Percentiles rank a stretch among this genome's conserved stretches.
Evolutionary conservation across 2,888 invertebrate genomes (phyloP).

Genomic region (Brenthis hecate): DNA sequence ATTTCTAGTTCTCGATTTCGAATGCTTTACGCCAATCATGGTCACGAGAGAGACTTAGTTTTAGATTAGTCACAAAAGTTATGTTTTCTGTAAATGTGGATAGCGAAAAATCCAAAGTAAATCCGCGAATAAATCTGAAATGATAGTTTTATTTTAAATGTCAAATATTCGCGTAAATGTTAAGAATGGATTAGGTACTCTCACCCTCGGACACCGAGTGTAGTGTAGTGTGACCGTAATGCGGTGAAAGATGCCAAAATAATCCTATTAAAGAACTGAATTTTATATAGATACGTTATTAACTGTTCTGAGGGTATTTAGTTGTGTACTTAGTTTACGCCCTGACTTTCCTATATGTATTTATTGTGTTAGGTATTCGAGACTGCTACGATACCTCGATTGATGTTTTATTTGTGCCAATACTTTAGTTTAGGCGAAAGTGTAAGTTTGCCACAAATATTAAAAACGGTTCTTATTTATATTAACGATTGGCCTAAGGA

Average conservation of each 20-base stretch:
- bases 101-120: no score
- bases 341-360: conserved; percentile 53
- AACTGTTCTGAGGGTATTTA: conserved; percentile 82
- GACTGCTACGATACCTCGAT: conserved; percentile 51
- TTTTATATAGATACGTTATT: conserved; percentile 80
- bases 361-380: conserved; percentile 45
- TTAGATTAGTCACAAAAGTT: no score
- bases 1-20: no score
- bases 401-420: conserved; percentile 78
- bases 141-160: no score
- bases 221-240: conserved; percentile 75
- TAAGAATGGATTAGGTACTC: conserved; percentile 59
- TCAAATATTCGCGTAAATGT: no score
- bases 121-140: no score
- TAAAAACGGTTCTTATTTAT: conserved; percentile 49
- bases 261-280: conserved; percentile 83
- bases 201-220: conserved; percentile 79
- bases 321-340: conserved; percentile 63
- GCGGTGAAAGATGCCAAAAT: conserved; percentile 80
- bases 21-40: no score
- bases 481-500: conserved; percentile 73
- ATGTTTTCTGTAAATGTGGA: no score
- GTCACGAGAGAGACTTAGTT: no score
- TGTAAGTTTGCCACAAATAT: conserved; percentile 54
- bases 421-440: conserved; percentile 68